Percentiles rank a stretch among this genome's conserved stretches.
These are phyloP conservation scores for Ptychochromis oligacanthus DNA, from an alignment of 2,113 vertebrate genomes.

Conservation along the genomic window DNA sequence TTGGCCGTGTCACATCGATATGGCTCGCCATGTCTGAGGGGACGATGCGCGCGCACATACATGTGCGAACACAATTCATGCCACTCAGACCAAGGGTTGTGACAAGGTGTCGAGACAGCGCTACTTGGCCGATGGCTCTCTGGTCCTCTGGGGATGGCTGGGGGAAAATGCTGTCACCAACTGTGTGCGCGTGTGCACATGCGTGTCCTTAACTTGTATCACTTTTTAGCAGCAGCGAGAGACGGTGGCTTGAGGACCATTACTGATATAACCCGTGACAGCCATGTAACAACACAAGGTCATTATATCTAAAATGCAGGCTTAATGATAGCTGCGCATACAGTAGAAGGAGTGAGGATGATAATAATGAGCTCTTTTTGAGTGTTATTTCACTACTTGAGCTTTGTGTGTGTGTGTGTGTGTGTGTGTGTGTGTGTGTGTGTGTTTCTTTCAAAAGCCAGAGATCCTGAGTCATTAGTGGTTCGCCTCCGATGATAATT, in stretches of 20 bases:
- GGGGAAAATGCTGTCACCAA: constrained; percentile 50
- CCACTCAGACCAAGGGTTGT: constrained; percentile 37
- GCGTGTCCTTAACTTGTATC: constrained; percentile 49
- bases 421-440: not conserved
- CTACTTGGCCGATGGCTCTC: constrained; percentile 53
- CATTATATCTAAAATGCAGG: constrained; percentile 67
- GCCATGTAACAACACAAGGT: constrained; percentile 73
- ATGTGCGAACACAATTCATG: constrained; percentile 8
- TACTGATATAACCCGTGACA: constrained; percentile 78
- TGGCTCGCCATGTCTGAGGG: constrained; percentile 38
- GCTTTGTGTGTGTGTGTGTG: not conserved
- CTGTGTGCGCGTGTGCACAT: not conserved
- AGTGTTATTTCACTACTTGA: constrained; percentile 43
- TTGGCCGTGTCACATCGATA: constrained; percentile 65
- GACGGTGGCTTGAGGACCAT: constrained; percentile 78
- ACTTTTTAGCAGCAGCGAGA: constrained; percentile 56
- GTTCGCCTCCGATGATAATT: constrained; percentile 43
- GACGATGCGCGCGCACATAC: not conserved
- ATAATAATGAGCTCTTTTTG: constrained; percentile 63
- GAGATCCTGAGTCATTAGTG: constrained; percentile 56
- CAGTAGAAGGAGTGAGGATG: constrained; percentile 41
- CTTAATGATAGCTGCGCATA: constrained; percentile 67
- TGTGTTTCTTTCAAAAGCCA: not conserved
- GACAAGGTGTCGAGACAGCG: constrained; percentile 61
- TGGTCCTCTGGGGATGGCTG: constrained; percentile 52